phyloP scores from a whole-genome alignment of 2,888 invertebrate species.

The Phoronis australis region DNA sequence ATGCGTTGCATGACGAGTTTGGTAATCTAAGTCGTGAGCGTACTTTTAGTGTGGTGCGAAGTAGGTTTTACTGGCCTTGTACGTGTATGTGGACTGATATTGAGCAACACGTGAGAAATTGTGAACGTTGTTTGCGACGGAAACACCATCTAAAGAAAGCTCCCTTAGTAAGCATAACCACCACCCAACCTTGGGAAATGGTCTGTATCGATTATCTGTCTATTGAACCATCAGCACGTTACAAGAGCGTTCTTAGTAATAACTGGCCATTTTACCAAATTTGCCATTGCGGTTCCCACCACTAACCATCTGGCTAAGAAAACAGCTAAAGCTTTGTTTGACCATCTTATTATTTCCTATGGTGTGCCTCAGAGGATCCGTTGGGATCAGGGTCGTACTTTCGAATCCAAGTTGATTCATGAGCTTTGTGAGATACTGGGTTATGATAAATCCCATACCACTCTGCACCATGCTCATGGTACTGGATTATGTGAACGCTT shows the following conservation, averaged over 20 bases:
- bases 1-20: conserved; percentile 6
- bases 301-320: conserved; percentile 6
- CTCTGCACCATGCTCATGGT: conserved; percentile 10
- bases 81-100: background rate
- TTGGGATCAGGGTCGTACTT: conserved; percentile 12
- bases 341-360: conserved; percentile 13
- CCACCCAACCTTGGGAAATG: too few relatives aligned
- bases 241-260: too few relatives aligned
- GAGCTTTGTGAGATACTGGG: conserved; percentile 10
- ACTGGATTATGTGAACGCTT: conserved; percentile 11
- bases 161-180: too few relatives aligned
- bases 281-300: conserved; percentile 3
- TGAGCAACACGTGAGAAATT: conserved; percentile 4
- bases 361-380: conserved; percentile 12
- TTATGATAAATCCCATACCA: conserved; percentile 9
- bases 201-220: conserved; percentile 7
- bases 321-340: conserved; percentile 9
- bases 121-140: conserved; percentile 1
- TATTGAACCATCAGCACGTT: conserved; percentile 5
- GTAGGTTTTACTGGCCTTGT: background rate
- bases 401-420: conserved; percentile 11
- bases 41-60: background rate
- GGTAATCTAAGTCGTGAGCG: conserved; percentile 7
- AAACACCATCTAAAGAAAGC: background rate
- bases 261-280: conserved; percentile 7